Percentiles rank a stretch among this genome's conserved stretches.
phyloP scores from a whole-genome alignment of 2,888 invertebrate species.

The Xanthia togata region DNA sequence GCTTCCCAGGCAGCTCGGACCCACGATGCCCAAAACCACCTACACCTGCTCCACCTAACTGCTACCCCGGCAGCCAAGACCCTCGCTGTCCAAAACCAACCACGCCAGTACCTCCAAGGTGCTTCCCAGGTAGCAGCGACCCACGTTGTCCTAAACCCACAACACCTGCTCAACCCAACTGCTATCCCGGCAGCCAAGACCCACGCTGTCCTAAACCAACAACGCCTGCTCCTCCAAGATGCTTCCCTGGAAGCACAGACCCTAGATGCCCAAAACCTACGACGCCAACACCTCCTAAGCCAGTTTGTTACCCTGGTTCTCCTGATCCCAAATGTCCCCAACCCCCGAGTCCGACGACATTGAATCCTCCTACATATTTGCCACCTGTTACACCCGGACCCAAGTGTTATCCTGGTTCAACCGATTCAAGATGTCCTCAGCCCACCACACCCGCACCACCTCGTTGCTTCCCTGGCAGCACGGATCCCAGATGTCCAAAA shows the following conservation, averaged over 20 bases:
- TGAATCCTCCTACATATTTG: conserved; percentile 69
- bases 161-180: fast-evolving
- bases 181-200: not conserved
- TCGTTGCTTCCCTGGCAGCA: conserved; percentile 69
- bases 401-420: conserved; percentile 64
- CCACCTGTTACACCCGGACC: conserved; percentile 62
- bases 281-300: conserved; percentile 22
- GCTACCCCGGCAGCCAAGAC: conserved; percentile 8
- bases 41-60: conserved; percentile 7
- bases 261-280: conserved; percentile 59
- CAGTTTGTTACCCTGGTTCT: conserved; percentile 72
- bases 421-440: conserved; percentile 45
- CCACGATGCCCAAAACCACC: conserved; percentile 63
- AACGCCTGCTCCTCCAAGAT: not conserved
- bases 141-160: not conserved
- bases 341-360: conserved; percentile 70
- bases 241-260: not conserved
- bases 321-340: conserved; percentile 79
- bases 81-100: conserved; percentile 69
- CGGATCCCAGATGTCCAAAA: conserved; percentile 63
- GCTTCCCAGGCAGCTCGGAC: conserved; percentile 73
- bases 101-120: conserved; percentile 70
- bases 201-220: not conserved
- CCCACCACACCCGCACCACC: conserved; percentile 67
- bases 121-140: conserved; percentile 73